These are phyloP conservation scores for Mechanitis mazaeus DNA, from an alignment of 2,888 invertebrate species.

Conservation along the genomic window DNA sequence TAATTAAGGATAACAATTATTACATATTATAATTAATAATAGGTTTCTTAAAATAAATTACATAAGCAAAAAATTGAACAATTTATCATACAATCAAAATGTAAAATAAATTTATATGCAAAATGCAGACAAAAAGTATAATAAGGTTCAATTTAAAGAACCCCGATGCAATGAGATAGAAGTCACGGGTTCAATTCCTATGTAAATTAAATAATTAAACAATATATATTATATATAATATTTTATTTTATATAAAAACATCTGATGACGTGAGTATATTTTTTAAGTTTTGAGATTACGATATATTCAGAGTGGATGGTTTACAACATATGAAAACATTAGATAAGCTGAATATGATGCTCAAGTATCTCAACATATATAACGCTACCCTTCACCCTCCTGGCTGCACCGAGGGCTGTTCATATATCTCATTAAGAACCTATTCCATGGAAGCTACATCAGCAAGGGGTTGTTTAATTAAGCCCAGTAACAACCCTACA, in stretches of 20 bases:
- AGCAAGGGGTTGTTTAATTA: constrained; percentile 50
- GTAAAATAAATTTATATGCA: too few species aligned
- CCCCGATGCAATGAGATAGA: constrained; percentile 39
- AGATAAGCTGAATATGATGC: not conserved
- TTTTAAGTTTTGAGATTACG: constrained; percentile 38
- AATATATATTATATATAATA: constrained; percentile 36
- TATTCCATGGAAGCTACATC: constrained; percentile 46
- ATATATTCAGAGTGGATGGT: too few species aligned
- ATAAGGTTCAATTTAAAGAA: constrained; percentile 37
- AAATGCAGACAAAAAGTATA: too few species aligned
- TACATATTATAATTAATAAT: too few species aligned
- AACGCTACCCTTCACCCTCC: constrained; percentile 22
- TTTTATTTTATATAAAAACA: constrained; percentile 51
- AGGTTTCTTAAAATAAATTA: too few species aligned
- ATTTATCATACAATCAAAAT: too few species aligned
- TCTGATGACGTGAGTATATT: constrained; percentile 61
- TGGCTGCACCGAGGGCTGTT: constrained; percentile 38
- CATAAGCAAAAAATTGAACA: too few species aligned
- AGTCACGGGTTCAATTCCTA: constrained; percentile 32
- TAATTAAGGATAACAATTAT: too few species aligned
- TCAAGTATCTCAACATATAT: not conserved
- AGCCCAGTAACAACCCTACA: constrained; percentile 33
- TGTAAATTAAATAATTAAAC: constrained; percentile 44
- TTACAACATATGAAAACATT: not conserved
- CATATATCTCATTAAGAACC: constrained; percentile 55